Base-by-base conservation (phyloP, 2,888 invertebrate genomes). In the Andrena bucephala region DNA sequence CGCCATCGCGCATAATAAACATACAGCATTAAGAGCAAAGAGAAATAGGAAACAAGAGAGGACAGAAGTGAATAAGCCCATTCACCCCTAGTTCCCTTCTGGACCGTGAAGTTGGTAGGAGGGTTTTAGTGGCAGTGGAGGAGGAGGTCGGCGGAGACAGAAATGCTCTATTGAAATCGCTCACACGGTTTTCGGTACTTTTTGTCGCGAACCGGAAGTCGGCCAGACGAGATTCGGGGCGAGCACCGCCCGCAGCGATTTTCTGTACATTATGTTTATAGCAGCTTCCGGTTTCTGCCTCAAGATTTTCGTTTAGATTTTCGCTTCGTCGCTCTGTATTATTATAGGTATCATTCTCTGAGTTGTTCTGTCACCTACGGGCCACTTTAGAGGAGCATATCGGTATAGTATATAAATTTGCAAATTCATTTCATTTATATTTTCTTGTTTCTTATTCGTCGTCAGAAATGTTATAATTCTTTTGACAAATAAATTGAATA, bases 201-300 rank as follows among this genome's bases (percentile, higher is more conserved):
- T 89, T 87, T 92, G 87, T 88, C 86, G 84, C 85, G 71, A 87
- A 81, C 90, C 92, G 93, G 93, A 93, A 92, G 90, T 89, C 87
- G 86, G 29, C 92, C 92, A 93, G 93, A 93, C 93, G 89, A 89
- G 87, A 88, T 87, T 89, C 87, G 87, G 68, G 71, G 54, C 73
- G 36, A 48, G 68, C 68, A 83, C 84, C 81, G 84, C 81, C 81
- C 78, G 65, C 75, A 63, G 73, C 73, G 78, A 81, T 87, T 78
- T 76, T 73, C 69, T 60, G 42, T 29, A 13, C 57, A 66, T 66
- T 73, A 20, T 29, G 29, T 65, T 79, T 54, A 29, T 8, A 29
- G 62, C 36, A 57, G 71, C 69, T 88, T 88, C 84, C 87, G 82
- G 84, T 88, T 75, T 62, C 72, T 71, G 54, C 74, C 77, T 52